phyloP scores from a whole-genome alignment of 2,888 invertebrate genomes.

The Glaucopsyche alexis region DNA sequence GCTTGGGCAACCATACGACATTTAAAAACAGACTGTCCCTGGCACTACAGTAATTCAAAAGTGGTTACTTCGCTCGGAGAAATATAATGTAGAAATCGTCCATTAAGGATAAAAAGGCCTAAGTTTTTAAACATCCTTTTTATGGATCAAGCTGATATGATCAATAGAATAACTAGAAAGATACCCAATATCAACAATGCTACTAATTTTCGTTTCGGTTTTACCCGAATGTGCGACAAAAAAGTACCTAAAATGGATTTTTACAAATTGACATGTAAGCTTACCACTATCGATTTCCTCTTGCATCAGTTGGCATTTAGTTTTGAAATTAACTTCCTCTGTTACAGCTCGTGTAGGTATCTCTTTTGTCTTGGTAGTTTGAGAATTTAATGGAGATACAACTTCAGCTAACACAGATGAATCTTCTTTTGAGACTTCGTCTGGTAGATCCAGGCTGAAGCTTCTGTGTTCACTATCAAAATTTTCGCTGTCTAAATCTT shows the following conservation, averaged over 20 bases:
- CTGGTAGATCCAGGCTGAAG: constrained; percentile 41
- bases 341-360: constrained; percentile 54
- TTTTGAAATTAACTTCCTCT: constrained; percentile 61
- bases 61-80: too few relatives aligned
- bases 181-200: not conserved
- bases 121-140: not conserved
- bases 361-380: constrained; percentile 51
- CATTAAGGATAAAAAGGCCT: too few relatives aligned
- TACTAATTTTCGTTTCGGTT: too few relatives aligned
- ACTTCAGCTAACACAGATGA: constrained; percentile 55
- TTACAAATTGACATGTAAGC: constrained; percentile 36
- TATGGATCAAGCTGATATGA: not conserved
- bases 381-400: constrained; percentile 62
- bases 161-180: not conserved
- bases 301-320: constrained; percentile 79
- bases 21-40: too few relatives aligned
- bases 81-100: too few relatives aligned
- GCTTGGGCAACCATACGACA: too few relatives aligned
- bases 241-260: not conserved
- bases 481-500: constrained; percentile 58
- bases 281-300: constrained; percentile 66
- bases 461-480: constrained; percentile 44
- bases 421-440: constrained; percentile 44
- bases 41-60: too few relatives aligned
- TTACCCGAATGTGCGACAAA: too few relatives aligned